Conservation (phyloP, 2,113 vertebrate genomes). For the Myiozetetes cayanensis region DNA sequence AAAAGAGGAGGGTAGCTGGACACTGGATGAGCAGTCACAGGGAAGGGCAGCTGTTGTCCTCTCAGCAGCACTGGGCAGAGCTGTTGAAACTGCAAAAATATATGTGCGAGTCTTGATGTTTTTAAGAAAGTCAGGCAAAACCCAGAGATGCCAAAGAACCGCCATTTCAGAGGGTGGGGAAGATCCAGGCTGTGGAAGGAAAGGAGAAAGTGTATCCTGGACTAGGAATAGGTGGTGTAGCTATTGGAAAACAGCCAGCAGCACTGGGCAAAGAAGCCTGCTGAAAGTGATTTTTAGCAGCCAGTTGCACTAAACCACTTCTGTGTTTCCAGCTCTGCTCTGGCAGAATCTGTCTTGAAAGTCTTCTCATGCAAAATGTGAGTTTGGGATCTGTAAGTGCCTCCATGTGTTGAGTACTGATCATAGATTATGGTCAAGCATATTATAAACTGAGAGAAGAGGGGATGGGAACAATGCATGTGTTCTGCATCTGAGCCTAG, state of each 20-base stretch:
- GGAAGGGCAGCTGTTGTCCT: not conserved
- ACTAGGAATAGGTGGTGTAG: not conserved
- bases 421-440: not conserved
- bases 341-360: not conserved
- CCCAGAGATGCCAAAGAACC: not conserved
- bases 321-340: not conserved
- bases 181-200: not conserved
- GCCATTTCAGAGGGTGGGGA: rapidly evolving
- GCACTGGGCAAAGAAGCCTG: not conserved
- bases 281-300: not conserved
- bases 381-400: not conserved
- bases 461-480: not conserved
- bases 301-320: not conserved
- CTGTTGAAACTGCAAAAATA: not conserved
- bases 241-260: not conserved
- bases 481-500: not conserved
- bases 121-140: not conserved
- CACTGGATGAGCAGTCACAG: not conserved
- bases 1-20: not conserved
- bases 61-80: not conserved
- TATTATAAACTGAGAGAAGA: not conserved
- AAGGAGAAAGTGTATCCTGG: not conserved
- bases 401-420: not conserved
- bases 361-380: not conserved
- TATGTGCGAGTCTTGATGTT: rapidly evolving